Evolutionary conservation across 2,797 vertebrate species (phyloP), one percentile per base, ranked within the genome.

Genomic region (Spinibarbus caldwelli): DNA sequence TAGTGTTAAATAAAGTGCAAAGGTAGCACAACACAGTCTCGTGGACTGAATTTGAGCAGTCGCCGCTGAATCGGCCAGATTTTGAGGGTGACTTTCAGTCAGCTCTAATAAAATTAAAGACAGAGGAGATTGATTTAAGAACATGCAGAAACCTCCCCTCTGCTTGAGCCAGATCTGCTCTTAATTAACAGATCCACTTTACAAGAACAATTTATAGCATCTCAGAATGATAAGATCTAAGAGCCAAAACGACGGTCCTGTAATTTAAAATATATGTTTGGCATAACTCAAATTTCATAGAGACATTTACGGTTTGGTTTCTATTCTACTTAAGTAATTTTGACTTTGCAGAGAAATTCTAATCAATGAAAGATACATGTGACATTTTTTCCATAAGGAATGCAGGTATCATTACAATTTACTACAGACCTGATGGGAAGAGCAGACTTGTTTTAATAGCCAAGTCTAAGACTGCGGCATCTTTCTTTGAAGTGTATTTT

Each of bases 151-250:
- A 83, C 64, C 66, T 64, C 15, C 76, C 31, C n/a, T 85, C 59
- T 19, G 34, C 31, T 83, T 59, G 70, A 59, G 7, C 66, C 49
- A 84, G 49, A 83, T 86, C 86, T 90, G 87, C 67, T 71, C 86
- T 89, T 90, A 59, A 67, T 91, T 86, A 80, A 82, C 8, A 43
- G 36, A 7, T 75, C 15, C 41, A 71, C 38, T 87, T 70, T 88
- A 84, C 21, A 19, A 78, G n/a, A 31, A 88, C 77, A 87, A 90
- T 93, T 89, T 90, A 91, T 84, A 78, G 64, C 57, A n/a, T 86
- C 85, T 72, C 59, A 23, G n/a, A 89, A 89, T 86, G 86, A 88
- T 83, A 85, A 89, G 88, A 86, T 90, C 91, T 84, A 86, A 70
- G 72, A 77, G 70, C 34, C 77, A 86, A 91, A 86, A 66, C 66